Base-by-base conservation (phyloP, 2,888 invertebrate species). In the Phorcus lineatus region DNA sequence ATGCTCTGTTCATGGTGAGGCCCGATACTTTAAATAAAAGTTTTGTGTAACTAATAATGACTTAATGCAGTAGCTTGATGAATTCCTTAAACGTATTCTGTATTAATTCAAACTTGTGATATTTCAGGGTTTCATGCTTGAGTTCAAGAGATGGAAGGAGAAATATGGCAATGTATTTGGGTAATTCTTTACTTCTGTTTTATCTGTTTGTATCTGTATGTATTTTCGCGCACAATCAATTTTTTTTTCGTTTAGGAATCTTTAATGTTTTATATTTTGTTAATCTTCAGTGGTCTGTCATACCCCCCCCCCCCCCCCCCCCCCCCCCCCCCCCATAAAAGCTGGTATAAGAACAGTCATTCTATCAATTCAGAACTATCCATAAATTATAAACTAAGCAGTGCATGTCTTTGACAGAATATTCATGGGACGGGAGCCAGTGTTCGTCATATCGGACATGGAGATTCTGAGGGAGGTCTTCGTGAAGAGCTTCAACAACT, bases 401-500 rank as follows among this genome's bases (percentile, higher is more conserved):
- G 13, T 22, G 24, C 6, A 24, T 62, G 4, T 17, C 11, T 36
- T 13, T 7, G 36, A 3, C 28, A 70, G 70, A 36, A 36, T 70
- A 13, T 70, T 70, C 19, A 31, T 11, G 70, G 70, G 70, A 36
- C 28, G 40, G 40, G 31, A 36, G 17, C 70, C 40, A 70, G 19
- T 9, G 19, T 70, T 31, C 19, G 70, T 70, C 11, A 70, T 70
- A 70, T 70, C 70, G 19, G 70, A 70, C n/a, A 11, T 70, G 40
- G 70, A 70, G 11, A 70, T 70, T 16, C 19, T 70, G 70, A 70
- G 36, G 19, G 70, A 40, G 40, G 40, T 70, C n/a, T 36, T 70
- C 70, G 70, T 70, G 3, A 70, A 70, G 19, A 70, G 70, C 36
- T 70, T 70, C 40, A 70, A 70, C 19, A 40, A 40, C n/a, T 70